Percentiles rank a stretch among this genome's conserved stretches.
These are phyloP conservation scores for Elymnias hypermnestra DNA, from an alignment of 1,140 invertebrate genomes.

Conservation along the genomic window DNA sequence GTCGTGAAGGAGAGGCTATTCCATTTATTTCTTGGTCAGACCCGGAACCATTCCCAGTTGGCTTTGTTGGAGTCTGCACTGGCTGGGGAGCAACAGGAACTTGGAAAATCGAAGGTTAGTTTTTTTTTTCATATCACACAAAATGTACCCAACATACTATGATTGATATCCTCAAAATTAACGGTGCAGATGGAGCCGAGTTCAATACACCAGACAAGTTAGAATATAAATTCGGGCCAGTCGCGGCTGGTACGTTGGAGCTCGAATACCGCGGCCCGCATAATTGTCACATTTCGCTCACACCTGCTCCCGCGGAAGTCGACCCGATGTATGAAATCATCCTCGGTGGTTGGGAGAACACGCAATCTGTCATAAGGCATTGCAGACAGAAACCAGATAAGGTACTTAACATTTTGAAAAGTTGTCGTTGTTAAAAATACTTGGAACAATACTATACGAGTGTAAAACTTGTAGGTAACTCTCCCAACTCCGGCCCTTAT, in stretches of 20 bases:
- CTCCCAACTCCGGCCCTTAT: slow-evolving; percentile 75
- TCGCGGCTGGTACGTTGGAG: slow-evolving; percentile 71
- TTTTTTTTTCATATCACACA: slow-evolving; percentile 14
- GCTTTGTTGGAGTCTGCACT: slow-evolving; percentile 87
- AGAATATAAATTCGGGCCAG: slow-evolving; percentile 77
- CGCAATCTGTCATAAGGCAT: slow-evolving; percentile 78
- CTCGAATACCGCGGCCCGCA: slow-evolving; percentile 77
- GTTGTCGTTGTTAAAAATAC: slow-evolving; percentile 12
- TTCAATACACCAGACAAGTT: slow-evolving; percentile 77
- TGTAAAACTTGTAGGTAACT: slow-evolving; percentile 68
- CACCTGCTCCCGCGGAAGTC: slow-evolving; percentile 68
- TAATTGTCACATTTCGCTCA: slow-evolving; percentile 79
- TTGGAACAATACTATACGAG: slow-evolving; percentile 18
- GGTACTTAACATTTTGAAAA: slow-evolving; percentile 58
- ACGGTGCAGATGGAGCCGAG: slow-evolving; percentile 63
- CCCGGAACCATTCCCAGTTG: slow-evolving; percentile 81
- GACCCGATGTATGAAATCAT: slow-evolving; percentile 80
- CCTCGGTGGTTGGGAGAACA: slow-evolving; percentile 80
- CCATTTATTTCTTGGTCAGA: slow-evolving; percentile 85
- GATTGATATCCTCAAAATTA: slow-evolving; percentile 19
- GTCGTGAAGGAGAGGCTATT: slow-evolving; percentile 81
- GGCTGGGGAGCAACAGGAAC: slow-evolving; percentile 89
- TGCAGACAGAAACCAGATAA: slow-evolving; percentile 80
- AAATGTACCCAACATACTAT: slow-evolving; percentile 54
- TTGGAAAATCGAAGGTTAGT: slow-evolving; percentile 88